phyloP scores from a whole-genome alignment of 2,888 invertebrate species.

The Panzeria rudis region DNA sequence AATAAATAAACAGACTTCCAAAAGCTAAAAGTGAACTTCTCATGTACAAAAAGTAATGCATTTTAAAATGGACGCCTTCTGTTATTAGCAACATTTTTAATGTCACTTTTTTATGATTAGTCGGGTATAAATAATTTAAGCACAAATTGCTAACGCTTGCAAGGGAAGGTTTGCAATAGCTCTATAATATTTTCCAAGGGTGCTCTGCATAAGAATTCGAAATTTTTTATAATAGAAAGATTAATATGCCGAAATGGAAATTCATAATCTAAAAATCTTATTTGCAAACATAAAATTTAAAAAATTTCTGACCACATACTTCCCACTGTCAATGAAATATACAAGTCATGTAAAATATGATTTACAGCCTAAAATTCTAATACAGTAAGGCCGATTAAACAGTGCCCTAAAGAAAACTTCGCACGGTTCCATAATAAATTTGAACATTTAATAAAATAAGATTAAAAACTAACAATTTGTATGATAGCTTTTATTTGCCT shows the following conservation, averaged over 20 bases:
- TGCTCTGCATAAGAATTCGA: not conserved
- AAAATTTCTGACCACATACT: not conserved
- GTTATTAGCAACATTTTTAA: slow-evolving; percentile 38
- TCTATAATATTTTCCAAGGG: not conserved
- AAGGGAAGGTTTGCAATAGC: not conserved
- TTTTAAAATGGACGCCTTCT: slow-evolving; percentile 55
- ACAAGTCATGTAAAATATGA: slow-evolving; percentile 41
- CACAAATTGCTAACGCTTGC: not conserved
- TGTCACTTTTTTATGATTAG: slow-evolving; percentile 1
- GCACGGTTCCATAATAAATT: slow-evolving; percentile 18
- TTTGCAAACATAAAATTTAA: not conserved
- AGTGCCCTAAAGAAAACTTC: slow-evolving; percentile 26
- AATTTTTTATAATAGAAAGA: not conserved
- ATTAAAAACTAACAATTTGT: not conserved
- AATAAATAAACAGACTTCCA: slow-evolving; percentile 15
- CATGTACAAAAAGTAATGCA: not conserved
- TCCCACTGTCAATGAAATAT: slow-evolving; percentile 20
- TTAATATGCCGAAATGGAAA: not conserved
- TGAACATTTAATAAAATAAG: not conserved
- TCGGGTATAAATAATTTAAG: slow-evolving; percentile 18
- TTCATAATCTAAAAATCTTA: not conserved
- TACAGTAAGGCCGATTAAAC: slow-evolving; percentile 46
- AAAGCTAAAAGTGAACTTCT: slow-evolving; percentile 43
- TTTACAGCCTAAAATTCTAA: slow-evolving; percentile 43
- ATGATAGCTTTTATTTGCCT: not conserved